These are phyloP conservation scores for Drosophila saltans DNA, from an alignment of 1,140 invertebrate genomes.

Conservation along the genomic window DNA sequence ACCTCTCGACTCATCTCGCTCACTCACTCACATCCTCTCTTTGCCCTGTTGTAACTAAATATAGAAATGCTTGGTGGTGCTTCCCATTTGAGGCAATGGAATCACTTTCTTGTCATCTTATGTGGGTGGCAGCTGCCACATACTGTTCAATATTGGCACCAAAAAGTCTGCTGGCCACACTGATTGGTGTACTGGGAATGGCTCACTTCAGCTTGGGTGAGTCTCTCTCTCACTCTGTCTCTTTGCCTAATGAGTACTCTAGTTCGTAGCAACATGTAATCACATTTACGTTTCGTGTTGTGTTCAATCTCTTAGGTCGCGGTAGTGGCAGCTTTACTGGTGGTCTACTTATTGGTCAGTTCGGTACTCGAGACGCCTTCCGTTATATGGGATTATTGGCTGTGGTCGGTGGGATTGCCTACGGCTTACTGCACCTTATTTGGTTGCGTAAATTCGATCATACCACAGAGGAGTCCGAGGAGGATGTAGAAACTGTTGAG, in stretches of 20 bases:
- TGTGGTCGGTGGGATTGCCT: conserved; percentile 87
- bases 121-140: conserved; percentile 94
- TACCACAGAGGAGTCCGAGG: conserved; percentile 77
- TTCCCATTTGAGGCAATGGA: conserved; percentile 94
- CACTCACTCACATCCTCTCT: neutral
- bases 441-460: conserved; percentile 88
- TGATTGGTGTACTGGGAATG: conserved; percentile 92
- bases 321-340: conserved; percentile 92
- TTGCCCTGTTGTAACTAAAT: conserved; percentile 6
- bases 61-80: conserved; percentile 92
- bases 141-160: conserved; percentile 92
- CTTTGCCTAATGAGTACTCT: conserved; percentile 36
- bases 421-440: conserved; percentile 88
- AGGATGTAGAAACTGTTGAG: conserved; percentile 84
- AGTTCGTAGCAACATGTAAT: conserved; percentile 29
- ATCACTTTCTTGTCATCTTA: conserved; percentile 92
- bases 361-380: conserved; percentile 89
- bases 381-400: conserved; percentile 89
- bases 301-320: conserved; percentile 84
- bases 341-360: conserved; percentile 89
- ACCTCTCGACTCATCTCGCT: conserved; percentile 30
- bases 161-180: conserved; percentile 90
- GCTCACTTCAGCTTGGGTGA: conserved; percentile 92
- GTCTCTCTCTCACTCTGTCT: conserved; percentile 29
- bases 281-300: conserved; percentile 29